A percentile compares a stretch with the other conserved stretches of the same genome.
Evolutionary conservation across 2,888 invertebrate genomes (phyloP).

Genomic region (Clepsis dumicolana): DNA sequence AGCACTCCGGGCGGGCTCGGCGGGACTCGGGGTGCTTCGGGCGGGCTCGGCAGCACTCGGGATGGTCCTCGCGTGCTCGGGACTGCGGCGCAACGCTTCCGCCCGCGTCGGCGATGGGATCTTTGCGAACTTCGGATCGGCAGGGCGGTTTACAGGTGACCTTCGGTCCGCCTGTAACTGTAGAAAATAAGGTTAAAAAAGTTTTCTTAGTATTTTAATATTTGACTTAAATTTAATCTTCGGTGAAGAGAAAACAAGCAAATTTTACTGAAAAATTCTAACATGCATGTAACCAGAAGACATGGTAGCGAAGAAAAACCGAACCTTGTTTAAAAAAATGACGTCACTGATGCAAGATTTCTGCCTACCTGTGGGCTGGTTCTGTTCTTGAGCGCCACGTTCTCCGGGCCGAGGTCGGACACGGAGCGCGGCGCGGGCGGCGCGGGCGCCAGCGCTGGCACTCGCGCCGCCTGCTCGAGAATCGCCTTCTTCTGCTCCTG

Average conservation of each 20-base stretch:
- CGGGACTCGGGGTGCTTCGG: conserved; percentile 39
- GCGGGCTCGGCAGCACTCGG: conserved; percentile 50
- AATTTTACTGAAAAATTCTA: no score
- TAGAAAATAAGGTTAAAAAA: neutral
- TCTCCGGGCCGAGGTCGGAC: conserved; percentile 41
- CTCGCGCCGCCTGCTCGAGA: conserved; percentile 78
- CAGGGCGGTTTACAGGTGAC: conserved; percentile 55
- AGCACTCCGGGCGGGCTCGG: conserved; percentile 22
- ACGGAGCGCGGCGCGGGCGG: conserved; percentile 48
- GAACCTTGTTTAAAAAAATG: no score
- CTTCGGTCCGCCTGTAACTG: conserved; percentile 58
- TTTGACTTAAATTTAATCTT: no score
- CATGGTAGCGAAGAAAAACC: no score
- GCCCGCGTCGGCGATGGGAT: conserved; percentile 49
- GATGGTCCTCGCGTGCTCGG: neutral
- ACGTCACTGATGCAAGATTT: no score
- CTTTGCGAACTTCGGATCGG: conserved; percentile 47
- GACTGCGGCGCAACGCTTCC: conserved; percentile 36
- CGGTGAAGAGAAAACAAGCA: no score
- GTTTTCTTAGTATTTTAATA: no score
- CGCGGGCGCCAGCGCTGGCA: conserved; percentile 66
- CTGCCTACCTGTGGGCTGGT: conserved; percentile 56
- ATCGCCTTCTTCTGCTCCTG: conserved; percentile 89
- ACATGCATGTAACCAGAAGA: no score
- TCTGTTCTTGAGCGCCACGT: conserved; percentile 47